Conservation (phyloP, 1,140 invertebrate genomes). For the Zaprionus gabonicus region DNA sequence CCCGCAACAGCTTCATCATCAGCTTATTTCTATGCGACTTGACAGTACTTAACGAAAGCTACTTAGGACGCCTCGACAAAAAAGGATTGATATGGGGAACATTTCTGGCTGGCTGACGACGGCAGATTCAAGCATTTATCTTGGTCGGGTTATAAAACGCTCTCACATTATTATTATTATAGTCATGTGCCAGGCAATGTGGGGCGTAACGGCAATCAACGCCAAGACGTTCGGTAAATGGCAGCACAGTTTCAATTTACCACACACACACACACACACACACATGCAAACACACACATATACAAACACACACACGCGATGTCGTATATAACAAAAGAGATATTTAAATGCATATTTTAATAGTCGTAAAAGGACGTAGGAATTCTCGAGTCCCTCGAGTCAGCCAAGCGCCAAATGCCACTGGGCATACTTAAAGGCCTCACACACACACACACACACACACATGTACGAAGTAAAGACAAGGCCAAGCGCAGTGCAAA, state of each 20-base stretch:
- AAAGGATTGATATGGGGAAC: conserved; percentile 61
- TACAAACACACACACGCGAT: conserved; percentile 23
- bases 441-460: conserved; percentile 35
- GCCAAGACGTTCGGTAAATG: conserved; percentile 72
- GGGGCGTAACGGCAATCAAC: conserved; percentile 81
- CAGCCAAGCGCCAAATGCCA: conserved; percentile 60
- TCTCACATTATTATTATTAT: conserved; percentile 71
- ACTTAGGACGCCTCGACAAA: conserved; percentile 8
- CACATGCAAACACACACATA: conserved; percentile 42
- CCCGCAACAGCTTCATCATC: no score
- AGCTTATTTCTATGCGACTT: not conserved
- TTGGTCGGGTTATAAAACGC: conserved; percentile 65
- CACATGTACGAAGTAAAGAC: conserved; percentile 35
- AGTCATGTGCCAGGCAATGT: conserved; percentile 76
- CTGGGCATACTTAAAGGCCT: conserved; percentile 70
- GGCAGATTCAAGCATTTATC: conserved; percentile 58
- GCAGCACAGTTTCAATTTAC: conserved; percentile 79
- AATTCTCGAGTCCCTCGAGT: conserved; percentile 44
- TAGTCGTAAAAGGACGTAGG: conserved; percentile 69
- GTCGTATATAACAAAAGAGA: conserved; percentile 29
- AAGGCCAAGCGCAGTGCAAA: conserved; percentile 69
- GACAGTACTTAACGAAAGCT: conserved; percentile 5
- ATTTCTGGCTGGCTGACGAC: conserved; percentile 43
- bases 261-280: conserved; percentile 45
- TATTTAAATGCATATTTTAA: conserved; percentile 82